phyloP scores from a whole-genome alignment of 2,797 vertebrate species.

The Bovichtus variegatus region DNA sequence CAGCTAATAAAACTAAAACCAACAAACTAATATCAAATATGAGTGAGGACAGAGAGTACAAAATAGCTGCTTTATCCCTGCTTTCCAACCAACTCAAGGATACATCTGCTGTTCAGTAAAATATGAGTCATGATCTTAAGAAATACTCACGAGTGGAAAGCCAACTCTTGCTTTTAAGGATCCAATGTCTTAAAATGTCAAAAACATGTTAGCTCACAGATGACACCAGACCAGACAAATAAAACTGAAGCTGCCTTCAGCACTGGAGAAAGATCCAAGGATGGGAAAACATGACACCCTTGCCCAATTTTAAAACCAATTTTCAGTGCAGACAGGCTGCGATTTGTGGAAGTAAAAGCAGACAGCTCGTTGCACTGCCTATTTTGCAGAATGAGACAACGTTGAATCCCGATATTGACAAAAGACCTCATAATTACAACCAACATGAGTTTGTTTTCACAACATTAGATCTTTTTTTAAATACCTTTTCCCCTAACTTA shows the following conservation, averaged over 20 bases:
- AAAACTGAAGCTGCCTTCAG: conserved; percentile 24
- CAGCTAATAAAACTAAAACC: background rate
- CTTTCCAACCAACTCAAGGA: conserved; percentile 1
- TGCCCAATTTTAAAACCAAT: conserved; percentile 7
- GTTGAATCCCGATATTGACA: background rate
- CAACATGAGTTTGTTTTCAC: conserved; percentile 35
- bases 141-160: conserved; percentile 17
- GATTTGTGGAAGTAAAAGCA: conserved; percentile 14
- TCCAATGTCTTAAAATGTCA: conserved; percentile 57
- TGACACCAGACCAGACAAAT: conserved; percentile 26
- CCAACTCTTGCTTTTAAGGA: conserved; percentile 44
- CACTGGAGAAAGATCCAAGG: background rate
- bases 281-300: conserved; percentile 23
- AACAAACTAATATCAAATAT: background rate
- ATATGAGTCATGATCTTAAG: background rate
- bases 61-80: conserved; percentile 5
- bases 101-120: background rate
- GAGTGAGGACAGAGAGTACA: background rate
- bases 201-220: conserved; percentile 48
- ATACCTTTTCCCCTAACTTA: background rate
- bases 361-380: background rate
- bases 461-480: conserved; percentile 13
- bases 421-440: conserved; percentile 26
- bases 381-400: background rate
- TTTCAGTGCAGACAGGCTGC: conserved; percentile 23